Percentiles rank a stretch among this genome's conserved stretches.
These are phyloP conservation scores for Gnathonemus longibarbis DNA, from an alignment of 2,113 vertebrate genomes.

Conservation along the genomic window DNA sequence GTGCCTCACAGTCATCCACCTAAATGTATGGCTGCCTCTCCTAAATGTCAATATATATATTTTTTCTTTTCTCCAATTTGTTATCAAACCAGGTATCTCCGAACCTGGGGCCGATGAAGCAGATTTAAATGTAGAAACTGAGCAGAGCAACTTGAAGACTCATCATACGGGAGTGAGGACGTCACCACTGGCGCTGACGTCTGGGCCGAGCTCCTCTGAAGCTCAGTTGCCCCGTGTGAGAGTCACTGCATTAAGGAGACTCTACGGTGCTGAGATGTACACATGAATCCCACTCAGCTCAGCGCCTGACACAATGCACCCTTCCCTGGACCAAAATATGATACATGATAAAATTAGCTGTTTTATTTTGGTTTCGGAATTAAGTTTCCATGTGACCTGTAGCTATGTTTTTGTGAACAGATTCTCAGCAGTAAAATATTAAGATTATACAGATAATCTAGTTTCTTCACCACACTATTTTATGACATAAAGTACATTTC, in stretches of 20 bases:
- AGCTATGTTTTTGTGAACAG: background rate
- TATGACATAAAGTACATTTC: too few relatives aligned
- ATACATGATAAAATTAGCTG: background rate
- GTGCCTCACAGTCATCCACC: background rate
- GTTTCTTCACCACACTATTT: background rate
- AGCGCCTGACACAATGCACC: background rate
- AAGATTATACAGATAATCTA: background rate
- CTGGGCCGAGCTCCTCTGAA: background rate
- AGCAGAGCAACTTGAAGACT: background rate
- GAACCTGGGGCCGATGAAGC: constrained; percentile 65
- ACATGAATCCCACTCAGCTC: background rate
- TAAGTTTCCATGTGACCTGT: background rate
- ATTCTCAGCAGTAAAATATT: background rate
- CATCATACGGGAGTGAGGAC: background rate
- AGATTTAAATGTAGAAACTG: constrained; percentile 49
- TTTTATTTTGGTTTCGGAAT: background rate
- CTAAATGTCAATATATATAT: background rate
- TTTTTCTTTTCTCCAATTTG: background rate
- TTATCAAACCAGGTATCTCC: constrained; percentile 64
- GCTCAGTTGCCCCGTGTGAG: background rate
- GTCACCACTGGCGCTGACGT: background rate
- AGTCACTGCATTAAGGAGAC: background rate
- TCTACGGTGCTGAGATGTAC: background rate
- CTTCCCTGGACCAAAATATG: background rate
- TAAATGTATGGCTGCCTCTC: background rate